Evolutionary conservation across 1,140 invertebrate genomes (phyloP).

Genomic region (Penaeus japonicus): DNA sequence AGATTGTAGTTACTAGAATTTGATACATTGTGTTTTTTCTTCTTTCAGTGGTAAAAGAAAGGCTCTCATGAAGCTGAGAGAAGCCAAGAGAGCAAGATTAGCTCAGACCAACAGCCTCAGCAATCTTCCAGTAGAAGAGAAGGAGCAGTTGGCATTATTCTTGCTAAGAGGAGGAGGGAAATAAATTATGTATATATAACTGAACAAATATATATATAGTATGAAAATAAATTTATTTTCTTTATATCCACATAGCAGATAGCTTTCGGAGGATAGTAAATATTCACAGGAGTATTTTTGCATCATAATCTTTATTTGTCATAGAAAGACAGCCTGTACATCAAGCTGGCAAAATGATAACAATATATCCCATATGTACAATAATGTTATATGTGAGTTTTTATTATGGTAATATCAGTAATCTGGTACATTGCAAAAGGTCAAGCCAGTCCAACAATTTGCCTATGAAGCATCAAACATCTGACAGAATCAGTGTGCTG

Average conservation of each 20-base stretch:
- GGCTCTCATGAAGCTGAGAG: neutral
- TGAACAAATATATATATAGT: too few species aligned
- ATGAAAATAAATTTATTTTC: too few species aligned
- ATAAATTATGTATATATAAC: neutral
- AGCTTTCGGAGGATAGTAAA: too few species aligned
- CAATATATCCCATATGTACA: constrained; percentile 51
- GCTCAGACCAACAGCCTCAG: constrained; percentile 8
- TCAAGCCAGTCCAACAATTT: constrained; percentile 41
- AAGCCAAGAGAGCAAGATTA: constrained; percentile 19
- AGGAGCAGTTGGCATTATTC: constrained; percentile 44
- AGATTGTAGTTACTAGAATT: too few species aligned
- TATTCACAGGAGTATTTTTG: neutral
- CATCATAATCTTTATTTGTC: constrained; percentile 52
- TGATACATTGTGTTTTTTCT: neutral
- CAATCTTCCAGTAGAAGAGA: constrained; percentile 28
- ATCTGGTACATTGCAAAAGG: constrained; percentile 42
- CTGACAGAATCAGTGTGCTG: constrained; percentile 34
- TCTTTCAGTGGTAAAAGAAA: constrained; percentile 30
- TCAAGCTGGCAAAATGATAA: constrained; percentile 54
- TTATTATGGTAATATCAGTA: constrained; percentile 50
- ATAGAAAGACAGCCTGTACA: constrained; percentile 53
- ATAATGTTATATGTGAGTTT: constrained; percentile 41
- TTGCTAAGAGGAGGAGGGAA: constrained; percentile 20
- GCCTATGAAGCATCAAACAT: constrained; percentile 38
- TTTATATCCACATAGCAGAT: too few species aligned